Percentiles rank a stretch among this genome's conserved stretches.
Evolutionary conservation across 1,140 invertebrate genomes (phyloP).

Genomic region (Galendromus occidentalis): DNA sequence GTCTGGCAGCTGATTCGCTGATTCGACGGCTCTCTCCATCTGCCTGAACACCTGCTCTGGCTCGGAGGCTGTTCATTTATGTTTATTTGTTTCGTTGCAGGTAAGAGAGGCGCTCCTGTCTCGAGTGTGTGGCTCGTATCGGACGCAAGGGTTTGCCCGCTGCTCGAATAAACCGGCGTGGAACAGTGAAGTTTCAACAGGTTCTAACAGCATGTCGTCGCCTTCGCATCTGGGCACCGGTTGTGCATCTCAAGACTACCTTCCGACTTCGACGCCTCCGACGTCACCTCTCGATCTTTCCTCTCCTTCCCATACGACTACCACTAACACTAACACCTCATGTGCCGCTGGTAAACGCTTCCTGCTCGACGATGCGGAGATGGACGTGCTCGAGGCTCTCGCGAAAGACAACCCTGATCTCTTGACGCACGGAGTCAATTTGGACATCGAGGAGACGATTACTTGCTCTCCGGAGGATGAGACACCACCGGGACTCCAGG

Average conservation of each 20-base stretch:
- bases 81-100: neutral
- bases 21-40: too few relatives aligned
- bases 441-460: slow-evolving; percentile 7
- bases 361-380: slow-evolving; percentile 7
- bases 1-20: too few relatives aligned
- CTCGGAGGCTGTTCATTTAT: too few relatives aligned
- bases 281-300: neutral
- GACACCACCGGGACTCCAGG: neutral
- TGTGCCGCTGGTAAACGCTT: slow-evolving; percentile 5
- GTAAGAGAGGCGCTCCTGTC: neutral
- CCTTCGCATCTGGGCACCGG: slow-evolving; percentile 4
- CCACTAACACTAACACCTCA: neutral
- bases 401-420: slow-evolving; percentile 5
- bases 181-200: too few relatives aligned
- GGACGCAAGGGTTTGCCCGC: too few relatives aligned
- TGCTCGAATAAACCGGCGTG: too few relatives aligned
- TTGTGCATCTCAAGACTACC: slow-evolving; percentile 5
- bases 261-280: slow-evolving; percentile 7
- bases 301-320: neutral
- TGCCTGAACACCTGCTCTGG: too few relatives aligned
- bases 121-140: too few relatives aligned
- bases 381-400: neutral
- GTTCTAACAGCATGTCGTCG: slow-evolving; percentile 1
- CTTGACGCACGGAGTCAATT: neutral
- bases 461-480: slow-evolving; percentile 5